Base-by-base conservation (phyloP, 2,797 vertebrate genomes). In the Psittacula derbiana region DNA sequence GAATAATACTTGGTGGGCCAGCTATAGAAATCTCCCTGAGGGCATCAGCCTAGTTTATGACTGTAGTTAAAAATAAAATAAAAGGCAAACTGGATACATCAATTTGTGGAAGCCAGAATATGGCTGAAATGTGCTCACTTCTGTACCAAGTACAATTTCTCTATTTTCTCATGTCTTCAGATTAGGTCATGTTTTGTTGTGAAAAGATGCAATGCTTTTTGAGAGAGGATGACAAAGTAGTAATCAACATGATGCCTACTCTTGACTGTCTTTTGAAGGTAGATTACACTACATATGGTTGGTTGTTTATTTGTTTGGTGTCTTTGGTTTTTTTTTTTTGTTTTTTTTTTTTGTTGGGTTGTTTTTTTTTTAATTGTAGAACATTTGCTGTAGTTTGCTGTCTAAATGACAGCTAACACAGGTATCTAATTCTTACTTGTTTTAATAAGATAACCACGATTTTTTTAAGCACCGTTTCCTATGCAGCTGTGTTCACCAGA, bases 61-160 rank as follows among this genome's bases (percentile, higher is more conserved):
- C 70, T 58, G 60, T 60, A 88, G 75, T 90, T 95, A 88, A 83
- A 95, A 92, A 79, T 86, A 78, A 75, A 86, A 83, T 49, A 90
- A 92, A 41, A 90, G 31, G n/a, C 21, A 89, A 84, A 86, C n/a
- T 43, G 43, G 31, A 87, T 62, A 58, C 28, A 64, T 81, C 57
- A 58, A 21, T 76, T 65, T 91, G 10, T 23, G 9, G 30, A 57
- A 8, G 24, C 23, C 18, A 33, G 75, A 83, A 67, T 41, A 47
- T 20, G 5, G 21, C 28, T 88, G 52, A 81, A 81, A 46, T 18
- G 7, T 40, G 20, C 71, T 58, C 9, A 1, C 6, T 70, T 57
- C 50, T 65, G 5, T 52, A 69, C 28, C 41, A 57, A 61, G 5
- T 73, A 23, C 1, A 11, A 20, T 74, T 75, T 69, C 36, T 16